These are phyloP conservation scores for Iselma pallidipennis DNA, from an alignment of 2,888 invertebrate genomes.

Conservation along the genomic window DNA sequence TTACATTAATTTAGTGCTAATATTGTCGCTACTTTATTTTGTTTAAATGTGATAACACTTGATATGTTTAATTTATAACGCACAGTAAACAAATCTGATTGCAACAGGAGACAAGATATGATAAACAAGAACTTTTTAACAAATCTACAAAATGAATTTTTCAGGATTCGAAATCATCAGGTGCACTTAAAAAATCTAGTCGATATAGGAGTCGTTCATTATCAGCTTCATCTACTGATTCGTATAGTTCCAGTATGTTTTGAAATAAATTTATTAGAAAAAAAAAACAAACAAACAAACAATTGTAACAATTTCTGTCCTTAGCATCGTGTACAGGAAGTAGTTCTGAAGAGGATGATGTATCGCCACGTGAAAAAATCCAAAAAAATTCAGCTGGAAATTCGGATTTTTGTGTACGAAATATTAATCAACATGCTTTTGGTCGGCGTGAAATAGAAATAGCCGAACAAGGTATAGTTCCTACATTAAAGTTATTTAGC, in stretches of 20 bases:
- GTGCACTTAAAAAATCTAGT: constrained; percentile 84
- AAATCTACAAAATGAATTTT: constrained; percentile 48
- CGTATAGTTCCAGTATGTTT: constrained; percentile 84
- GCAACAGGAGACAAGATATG: too few relatives aligned
- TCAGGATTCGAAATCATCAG: constrained; percentile 65
- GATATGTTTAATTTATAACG: too few relatives aligned
- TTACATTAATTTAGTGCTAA: background rate
- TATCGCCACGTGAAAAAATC: constrained; percentile 90
- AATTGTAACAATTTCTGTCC: constrained; percentile 11
- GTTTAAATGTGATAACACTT: background rate
- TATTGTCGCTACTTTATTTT: background rate
- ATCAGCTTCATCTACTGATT: constrained; percentile 93
- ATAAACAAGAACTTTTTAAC: too few relatives aligned
- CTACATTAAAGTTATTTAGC: too few relatives aligned
- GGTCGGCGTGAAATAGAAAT: constrained; percentile 97
- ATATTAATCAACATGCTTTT: constrained; percentile 90
- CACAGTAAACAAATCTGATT: too few relatives aligned
- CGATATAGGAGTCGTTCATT: constrained; percentile 87
- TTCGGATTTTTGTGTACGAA: constrained; percentile 92
- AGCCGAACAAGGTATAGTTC: constrained; percentile 92
- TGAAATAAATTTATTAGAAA: background rate
- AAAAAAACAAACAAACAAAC: background rate
- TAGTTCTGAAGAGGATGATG: constrained; percentile 92
- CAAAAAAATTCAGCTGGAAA: constrained; percentile 85
- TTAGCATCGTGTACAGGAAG: constrained; percentile 71